Conservation (phyloP, 2,888 invertebrate species). For the Drosophila histrio region DNA sequence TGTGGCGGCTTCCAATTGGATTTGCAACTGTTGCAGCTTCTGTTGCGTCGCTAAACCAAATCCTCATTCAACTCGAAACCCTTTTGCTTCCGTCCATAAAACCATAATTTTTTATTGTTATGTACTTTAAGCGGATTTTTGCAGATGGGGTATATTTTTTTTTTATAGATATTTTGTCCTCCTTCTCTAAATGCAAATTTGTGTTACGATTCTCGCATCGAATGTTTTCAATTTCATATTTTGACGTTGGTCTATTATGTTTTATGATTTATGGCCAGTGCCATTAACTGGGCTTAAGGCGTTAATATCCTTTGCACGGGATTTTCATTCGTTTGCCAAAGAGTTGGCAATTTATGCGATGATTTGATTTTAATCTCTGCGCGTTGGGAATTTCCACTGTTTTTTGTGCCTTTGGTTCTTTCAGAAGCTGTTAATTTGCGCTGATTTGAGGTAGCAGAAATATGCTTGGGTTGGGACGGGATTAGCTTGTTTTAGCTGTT, state of each 20-base stretch:
- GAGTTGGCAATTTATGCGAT: constrained; percentile 61
- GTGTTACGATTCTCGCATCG: not conserved
- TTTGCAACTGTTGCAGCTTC: constrained; percentile 73
- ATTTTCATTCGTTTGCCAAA: constrained; percentile 21
- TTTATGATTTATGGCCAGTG: constrained; percentile 62
- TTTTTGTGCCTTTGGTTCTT: constrained; percentile 34
- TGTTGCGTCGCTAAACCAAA: constrained; percentile 15
- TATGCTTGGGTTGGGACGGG: constrained; percentile 14
- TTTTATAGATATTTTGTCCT: constrained; percentile 5
- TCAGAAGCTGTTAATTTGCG: constrained; percentile 37
- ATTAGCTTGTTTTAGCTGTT: not conserved
- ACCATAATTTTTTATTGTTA: constrained; percentile 74
- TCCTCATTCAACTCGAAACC: not conserved
- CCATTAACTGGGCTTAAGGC: constrained; percentile 65
- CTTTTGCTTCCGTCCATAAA: constrained; percentile 38
- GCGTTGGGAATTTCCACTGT: constrained; percentile 29
- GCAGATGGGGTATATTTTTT: not conserved
- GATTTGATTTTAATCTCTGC: constrained; percentile 70
- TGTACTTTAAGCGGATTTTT: constrained; percentile 66
- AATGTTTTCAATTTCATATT: constrained; percentile 57
- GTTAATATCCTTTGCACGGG: constrained; percentile 63
- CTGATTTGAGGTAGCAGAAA: constrained; percentile 44
- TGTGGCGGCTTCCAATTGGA: constrained; percentile 65
- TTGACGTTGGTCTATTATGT: constrained; percentile 46
- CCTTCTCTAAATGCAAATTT: constrained; percentile 44